Conservation (phyloP, 2,888 invertebrate genomes). For the Rhynchonema sp. region DNA sequence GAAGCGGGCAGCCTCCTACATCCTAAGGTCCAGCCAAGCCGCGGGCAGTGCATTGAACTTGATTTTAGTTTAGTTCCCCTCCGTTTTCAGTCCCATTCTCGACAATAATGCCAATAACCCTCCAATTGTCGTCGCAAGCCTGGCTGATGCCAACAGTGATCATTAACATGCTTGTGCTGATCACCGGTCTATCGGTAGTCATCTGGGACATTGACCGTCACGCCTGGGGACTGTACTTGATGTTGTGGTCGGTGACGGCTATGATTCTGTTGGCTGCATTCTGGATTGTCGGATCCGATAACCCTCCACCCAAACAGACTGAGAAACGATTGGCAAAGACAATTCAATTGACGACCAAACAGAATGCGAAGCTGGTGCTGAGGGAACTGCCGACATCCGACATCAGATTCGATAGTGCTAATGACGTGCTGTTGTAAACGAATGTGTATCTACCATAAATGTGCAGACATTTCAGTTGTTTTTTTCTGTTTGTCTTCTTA, state of each 20-base stretch:
- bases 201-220: neutral
- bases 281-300: neutral
- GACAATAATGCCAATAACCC: too few species aligned
- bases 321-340: neutral
- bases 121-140: too few species aligned
- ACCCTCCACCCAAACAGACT: neutral
- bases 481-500: too few species aligned
- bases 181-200: neutral
- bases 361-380: neutral
- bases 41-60: too few species aligned
- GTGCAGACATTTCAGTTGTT: too few species aligned
- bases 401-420: neutral
- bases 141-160: too few species aligned
- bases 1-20: too few species aligned
- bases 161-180: too few species aligned
- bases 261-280: neutral
- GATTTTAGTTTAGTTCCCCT: too few species aligned
- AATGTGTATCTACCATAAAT: too few species aligned
- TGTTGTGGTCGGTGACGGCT: neutral
- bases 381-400: neutral
- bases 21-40: too few species aligned
- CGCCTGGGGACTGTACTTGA: neutral
- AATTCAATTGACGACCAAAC: neutral
- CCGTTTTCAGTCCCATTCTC: too few species aligned
- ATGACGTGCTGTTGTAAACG: neutral